Evolutionary conservation across 1,140 invertebrate species (phyloP).

Genomic region (Drosophila murphyi): DNA sequence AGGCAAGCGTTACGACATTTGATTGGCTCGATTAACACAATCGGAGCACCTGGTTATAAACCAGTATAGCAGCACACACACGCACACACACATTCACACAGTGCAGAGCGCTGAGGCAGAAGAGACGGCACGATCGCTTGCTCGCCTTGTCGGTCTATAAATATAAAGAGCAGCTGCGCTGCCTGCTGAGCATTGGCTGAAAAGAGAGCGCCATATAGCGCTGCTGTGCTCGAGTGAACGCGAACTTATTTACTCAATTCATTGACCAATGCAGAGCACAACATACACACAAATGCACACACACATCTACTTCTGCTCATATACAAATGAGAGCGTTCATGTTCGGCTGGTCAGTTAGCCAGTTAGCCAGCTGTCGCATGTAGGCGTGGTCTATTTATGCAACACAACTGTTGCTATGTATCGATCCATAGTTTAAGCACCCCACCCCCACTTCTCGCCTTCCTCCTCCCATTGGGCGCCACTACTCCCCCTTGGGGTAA

Average conservation of each 20-base stretch:
- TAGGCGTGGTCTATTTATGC: slow-evolving; percentile 70
- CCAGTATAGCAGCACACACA: slow-evolving; percentile 63
- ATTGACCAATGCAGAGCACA: slow-evolving; percentile 84
- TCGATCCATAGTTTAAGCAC: slow-evolving; percentile 43
- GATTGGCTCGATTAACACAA: slow-evolving; percentile 84
- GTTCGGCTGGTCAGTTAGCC: slow-evolving; percentile 44
- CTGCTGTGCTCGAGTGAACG: slow-evolving; percentile 48
- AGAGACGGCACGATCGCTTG: slow-evolving; percentile 39
- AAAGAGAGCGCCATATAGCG: slow-evolving; percentile 60
- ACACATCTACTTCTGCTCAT: background rate
- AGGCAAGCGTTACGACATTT: slow-evolving; percentile 73
- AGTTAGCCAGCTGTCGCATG: slow-evolving; percentile 39
- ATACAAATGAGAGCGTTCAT: slow-evolving; percentile 33
- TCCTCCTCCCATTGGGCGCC: too few relatives aligned
- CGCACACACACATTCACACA: slow-evolving; percentile 35
- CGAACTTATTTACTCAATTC: slow-evolving; percentile 75
- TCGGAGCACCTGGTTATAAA: slow-evolving; percentile 81
- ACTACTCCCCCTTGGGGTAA: slow-evolving; percentile 8
- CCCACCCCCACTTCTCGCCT: background rate
- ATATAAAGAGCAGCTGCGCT: slow-evolving; percentile 57
- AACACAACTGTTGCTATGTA: slow-evolving; percentile 50
- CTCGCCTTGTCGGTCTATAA: slow-evolving; percentile 61
- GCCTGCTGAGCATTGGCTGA: slow-evolving; percentile 24
- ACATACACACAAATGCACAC: slow-evolving; percentile 36
- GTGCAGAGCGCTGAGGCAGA: background rate